Evolutionary conservation across 2,888 invertebrate genomes (phyloP).

Genomic region (Drosophila mimica): DNA sequence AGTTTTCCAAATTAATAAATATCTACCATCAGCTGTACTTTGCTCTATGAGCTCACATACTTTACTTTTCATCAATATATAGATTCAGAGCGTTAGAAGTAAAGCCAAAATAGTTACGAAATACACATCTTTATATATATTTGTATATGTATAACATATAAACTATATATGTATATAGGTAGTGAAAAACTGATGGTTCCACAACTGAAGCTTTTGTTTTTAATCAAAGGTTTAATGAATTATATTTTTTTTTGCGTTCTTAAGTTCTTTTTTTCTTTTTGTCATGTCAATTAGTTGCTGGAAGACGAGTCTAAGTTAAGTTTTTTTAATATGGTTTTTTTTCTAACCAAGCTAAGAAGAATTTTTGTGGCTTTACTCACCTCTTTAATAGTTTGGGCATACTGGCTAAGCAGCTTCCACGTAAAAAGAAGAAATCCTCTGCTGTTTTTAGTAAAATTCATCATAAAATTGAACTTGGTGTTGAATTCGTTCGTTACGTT

Average conservation of each 20-base stretch:
- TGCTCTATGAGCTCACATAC: constrained; percentile 43
- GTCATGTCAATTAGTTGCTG: constrained; percentile 74
- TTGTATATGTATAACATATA: neutral
- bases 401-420: constrained; percentile 4
- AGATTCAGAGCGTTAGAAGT: constrained; percentile 17
- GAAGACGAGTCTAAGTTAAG: constrained; percentile 77
- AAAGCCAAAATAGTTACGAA: constrained; percentile 31
- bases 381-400: constrained; percentile 42
- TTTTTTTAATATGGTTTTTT: constrained; percentile 29
- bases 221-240: constrained; percentile 14
- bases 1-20: constrained; percentile 21
- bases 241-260: constrained; percentile 4
- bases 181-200: constrained; percentile 5
- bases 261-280: constrained; percentile 28
- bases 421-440: constrained; percentile 54
- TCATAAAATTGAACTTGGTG: constrained; percentile 68
- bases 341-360: constrained; percentile 33
- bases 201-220: constrained; percentile 11
- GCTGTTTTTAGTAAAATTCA: constrained; percentile 31
- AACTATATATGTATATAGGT: neutral
- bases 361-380: constrained; percentile 63
- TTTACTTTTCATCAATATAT: constrained; percentile 9
- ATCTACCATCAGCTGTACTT: constrained; percentile 27
- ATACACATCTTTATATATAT: constrained; percentile 4
- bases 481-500: constrained; percentile 62